Evolutionary conservation across 2,888 invertebrate genomes (phyloP), one percentile per base, ranked within the genome.

Genomic region (Cyclophora punctaria): DNA sequence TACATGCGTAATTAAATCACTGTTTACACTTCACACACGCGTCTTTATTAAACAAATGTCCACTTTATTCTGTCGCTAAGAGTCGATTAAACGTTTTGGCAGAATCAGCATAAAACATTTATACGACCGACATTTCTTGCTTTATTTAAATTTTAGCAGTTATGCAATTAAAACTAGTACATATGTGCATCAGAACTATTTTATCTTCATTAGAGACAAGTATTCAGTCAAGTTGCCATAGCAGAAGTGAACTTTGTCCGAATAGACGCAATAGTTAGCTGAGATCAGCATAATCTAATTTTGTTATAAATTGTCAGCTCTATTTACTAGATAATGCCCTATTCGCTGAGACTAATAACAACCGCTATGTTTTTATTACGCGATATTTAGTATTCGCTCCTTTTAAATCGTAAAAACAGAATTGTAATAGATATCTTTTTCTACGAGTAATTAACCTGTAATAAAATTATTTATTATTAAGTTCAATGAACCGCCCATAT

Each of bases 51-150:
- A 73, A 67, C 50, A 63, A 60, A 64, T 60, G 64, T 69, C 59
- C 63, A 64, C 61, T 66, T 55, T 64, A 66, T 63, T 77, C 73
- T 78, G 83, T 75, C 71, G 67, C 73, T 64, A 72, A 65, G 73
- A 72, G 63, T 71, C 71, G 75, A 78, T 72, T 77, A 77, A 78
- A 69, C 66, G 63, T 73, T 74, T 75, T 64, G 68, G 71, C 68
- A 64, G 70, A 75, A 72, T 84, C 83, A 84, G 80, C 84, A 67
- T 57, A 63, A 80, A 80, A 78, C 71, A 72, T 69, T 66, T 61
- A 58, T 60, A 62, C 80, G 83, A 80, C 84, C 83, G 84, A 83
- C 64, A 57, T 70, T 65, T 75, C 73, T 58, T 71, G 72, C 77
- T 55, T 56, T 57, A 64, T 60, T 82, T 82, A 67, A 53, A 78